Evolutionary conservation across 2,797 vertebrate species (phyloP).

Genomic region (Malacoctenus gilli): DNA sequence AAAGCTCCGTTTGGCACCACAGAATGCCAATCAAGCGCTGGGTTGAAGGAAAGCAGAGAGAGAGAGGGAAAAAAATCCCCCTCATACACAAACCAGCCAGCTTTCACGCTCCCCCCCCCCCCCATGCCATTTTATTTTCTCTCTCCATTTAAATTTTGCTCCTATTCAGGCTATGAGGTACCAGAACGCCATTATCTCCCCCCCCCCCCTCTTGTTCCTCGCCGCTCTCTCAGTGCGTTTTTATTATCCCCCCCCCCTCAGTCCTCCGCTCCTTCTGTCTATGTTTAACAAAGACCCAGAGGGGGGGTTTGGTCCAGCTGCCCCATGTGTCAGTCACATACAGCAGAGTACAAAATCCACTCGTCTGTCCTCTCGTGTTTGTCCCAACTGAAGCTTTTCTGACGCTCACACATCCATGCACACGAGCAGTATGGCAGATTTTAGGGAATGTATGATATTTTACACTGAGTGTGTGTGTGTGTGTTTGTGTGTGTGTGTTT

Average conservation of each 20-base stretch:
- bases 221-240: conserved; percentile 53
- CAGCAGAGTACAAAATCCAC: conserved; percentile 32
- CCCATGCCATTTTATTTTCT: conserved; percentile 2
- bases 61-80: conserved; percentile 33
- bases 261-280: conserved; percentile 43
- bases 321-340: conserved; percentile 52
- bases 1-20: conserved; percentile 49
- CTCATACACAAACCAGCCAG: conserved; percentile 33
- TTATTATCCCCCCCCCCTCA: conserved; percentile 36
- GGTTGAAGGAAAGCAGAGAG: conserved; percentile 39
- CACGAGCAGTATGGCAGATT: conserved; percentile 19
- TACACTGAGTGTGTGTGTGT: conserved; percentile 21
- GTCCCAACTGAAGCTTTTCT: conserved; percentile 30
- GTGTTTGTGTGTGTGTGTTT: conserved; percentile 36
- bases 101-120: conserved; percentile 1
- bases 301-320: conserved; percentile 59
- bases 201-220: conserved; percentile 24
- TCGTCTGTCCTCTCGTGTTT: conserved; percentile 22
- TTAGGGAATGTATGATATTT: conserved; percentile 42
- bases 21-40: conserved; percentile 52
- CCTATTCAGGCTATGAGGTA: conserved; percentile 44
- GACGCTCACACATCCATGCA: conserved; percentile 26
- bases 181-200: conserved; percentile 41
- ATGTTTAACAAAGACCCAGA: conserved; percentile 53
- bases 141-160: conserved; percentile 33